Evolutionary conservation across 2,797 vertebrate species (phyloP).

Genomic region (Mormyrops boulengeri): DNA sequence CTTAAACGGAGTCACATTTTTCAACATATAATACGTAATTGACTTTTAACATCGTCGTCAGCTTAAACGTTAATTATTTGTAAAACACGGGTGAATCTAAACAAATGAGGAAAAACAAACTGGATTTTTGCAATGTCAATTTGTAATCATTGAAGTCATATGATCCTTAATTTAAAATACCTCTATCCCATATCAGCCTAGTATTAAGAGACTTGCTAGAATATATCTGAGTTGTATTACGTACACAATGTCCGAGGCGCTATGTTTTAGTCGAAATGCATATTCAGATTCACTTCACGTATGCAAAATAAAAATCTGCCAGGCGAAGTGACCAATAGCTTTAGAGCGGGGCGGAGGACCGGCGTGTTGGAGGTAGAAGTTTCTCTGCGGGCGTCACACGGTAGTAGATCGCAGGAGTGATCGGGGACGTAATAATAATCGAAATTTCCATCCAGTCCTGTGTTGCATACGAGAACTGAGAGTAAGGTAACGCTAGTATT

Average conservation of each 20-base stretch:
- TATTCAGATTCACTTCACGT: not conserved
- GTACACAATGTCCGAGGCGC: not conserved
- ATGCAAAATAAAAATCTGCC: not conserved
- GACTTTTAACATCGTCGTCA: not conserved
- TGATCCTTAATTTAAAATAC: not conserved
- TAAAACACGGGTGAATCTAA: not conserved
- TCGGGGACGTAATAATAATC: not conserved
- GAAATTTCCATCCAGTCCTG: not conserved
- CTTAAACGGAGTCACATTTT: not conserved
- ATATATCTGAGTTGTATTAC: not conserved
- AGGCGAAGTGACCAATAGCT: slow-evolving; percentile 25
- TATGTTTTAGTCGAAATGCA: not conserved
- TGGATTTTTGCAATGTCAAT: not conserved
- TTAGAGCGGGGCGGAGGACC: slow-evolving; percentile 28
- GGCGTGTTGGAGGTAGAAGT: slow-evolving; percentile 30
- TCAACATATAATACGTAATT: not conserved
- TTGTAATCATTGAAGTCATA: not conserved
- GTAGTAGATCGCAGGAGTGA: not conserved
- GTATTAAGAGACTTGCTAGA: not conserved
- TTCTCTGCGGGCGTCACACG: not conserved
- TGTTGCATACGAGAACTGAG: not conserved
- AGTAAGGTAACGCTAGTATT: not conserved
- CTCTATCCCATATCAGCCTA: not conserved
- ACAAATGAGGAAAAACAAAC: not conserved
- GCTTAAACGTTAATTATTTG: not conserved